These are phyloP conservation scores for Tolmerus cingulatus DNA, from an alignment of 2,888 invertebrate species.

Conservation along the genomic window DNA sequence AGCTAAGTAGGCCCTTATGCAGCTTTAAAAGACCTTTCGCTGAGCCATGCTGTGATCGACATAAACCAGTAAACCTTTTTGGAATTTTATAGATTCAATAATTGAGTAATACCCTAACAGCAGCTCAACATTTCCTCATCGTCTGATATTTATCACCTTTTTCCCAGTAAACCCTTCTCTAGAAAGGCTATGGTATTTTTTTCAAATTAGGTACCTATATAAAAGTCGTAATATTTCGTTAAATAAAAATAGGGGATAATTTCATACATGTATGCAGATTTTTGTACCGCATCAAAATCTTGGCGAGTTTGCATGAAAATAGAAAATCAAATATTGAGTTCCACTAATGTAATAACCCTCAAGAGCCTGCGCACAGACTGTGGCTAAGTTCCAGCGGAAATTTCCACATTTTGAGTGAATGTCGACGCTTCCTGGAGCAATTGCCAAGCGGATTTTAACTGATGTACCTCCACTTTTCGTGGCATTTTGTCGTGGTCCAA, in stretches of 20 bases:
- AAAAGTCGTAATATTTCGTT: not conserved
- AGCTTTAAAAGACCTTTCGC: not conserved
- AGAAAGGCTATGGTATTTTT: not conserved
- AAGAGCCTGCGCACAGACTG: not conserved
- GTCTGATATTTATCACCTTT: not conserved
- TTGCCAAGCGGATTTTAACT: not conserved
- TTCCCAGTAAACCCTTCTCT: not conserved
- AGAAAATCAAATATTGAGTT: not conserved
- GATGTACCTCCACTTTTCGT: not conserved
- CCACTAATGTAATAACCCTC: not conserved
- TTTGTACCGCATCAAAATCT: not conserved
- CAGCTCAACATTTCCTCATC: not conserved
- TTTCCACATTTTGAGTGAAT: slow-evolving; percentile 19
- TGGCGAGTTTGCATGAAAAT: not conserved
- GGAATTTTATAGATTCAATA: not conserved
- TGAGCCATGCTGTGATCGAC: not conserved
- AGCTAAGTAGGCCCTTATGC: not conserved
- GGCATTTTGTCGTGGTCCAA: not conserved
- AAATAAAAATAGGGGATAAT: not conserved
- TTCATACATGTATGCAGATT: not conserved
- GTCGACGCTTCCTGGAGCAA: not conserved
- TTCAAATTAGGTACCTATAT: not conserved
- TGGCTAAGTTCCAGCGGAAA: not conserved
- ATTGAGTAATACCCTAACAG: not conserved
- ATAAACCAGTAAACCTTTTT: not conserved